Base-by-base conservation (phyloP, 2,888 invertebrate species). In the Nomada fucata region DNA sequence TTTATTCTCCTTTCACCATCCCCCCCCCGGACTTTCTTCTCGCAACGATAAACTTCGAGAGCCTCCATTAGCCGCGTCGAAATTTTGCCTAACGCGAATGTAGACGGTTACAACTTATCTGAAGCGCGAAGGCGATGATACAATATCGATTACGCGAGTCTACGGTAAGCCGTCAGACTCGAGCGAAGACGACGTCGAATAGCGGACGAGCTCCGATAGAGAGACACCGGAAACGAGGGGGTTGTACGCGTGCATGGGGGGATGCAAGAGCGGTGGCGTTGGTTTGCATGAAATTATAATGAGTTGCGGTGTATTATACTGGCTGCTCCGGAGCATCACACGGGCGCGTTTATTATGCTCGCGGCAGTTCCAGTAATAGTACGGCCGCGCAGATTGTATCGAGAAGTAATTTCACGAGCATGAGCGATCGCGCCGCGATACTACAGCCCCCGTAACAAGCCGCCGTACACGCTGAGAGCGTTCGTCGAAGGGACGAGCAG, bases 21-120 rank as follows among this genome's bases (percentile, higher is more conserved):
- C 60, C n/a, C 18, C 60, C 36, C 18, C 9, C 1, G n/a, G 44
- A 20, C 61, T 61, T 59, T 63, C 42, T 55, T 47, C 47, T 42
- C 36, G 18, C 29, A 42, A 20, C 44, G 36, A 7, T 36, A 47
- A 74, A 44, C 53, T 15, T 65, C 52, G 65, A 29, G 26, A 44
- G 11, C 67, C 26, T 61, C 55, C 76, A 13, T 20, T 10, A 20
- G 53, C 10, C 53, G 11, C 20, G n/a, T 53, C 20, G 72, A 77
- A 80, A 80, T 75, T 77, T 73, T 74, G 79, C 78, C 68, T 73
- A 57, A 59, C 70, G 78, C 64, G 59, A 78, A 82, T 80, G 85
- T 76, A 50, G 44, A 72, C 47, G 5, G 5, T 36, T 36, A 36
- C 36, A 36, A 7, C 7, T 36, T 36, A 7, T 36, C 36, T 52